Base-by-base conservation (phyloP, 2,113 vertebrate genomes). In the Osmerus mordax region DNA sequence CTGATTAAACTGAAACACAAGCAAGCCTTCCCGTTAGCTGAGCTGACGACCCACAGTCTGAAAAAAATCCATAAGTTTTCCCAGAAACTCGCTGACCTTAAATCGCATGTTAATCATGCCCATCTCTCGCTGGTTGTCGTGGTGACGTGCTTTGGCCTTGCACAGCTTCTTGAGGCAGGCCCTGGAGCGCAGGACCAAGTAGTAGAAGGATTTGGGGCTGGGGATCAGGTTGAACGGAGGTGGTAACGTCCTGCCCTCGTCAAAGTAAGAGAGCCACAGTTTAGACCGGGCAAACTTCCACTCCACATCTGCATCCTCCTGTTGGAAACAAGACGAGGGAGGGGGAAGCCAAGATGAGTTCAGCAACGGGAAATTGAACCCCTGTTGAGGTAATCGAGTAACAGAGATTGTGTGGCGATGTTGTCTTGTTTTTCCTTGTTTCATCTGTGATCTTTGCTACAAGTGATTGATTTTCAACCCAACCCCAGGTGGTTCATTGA, bases 231-330 rank as follows among this genome's bases (percentile, higher is more conserved):
- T 96, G 87, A 94, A 95, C 0, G 95, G 95, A 51, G 93, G 93
- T 72, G 94, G 95, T 58, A 95, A 87, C 0, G 95, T 96, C 81
- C 94, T 93, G 16, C 95, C 95, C 79, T 95, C 94, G 82, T 95
- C 94, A 77, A 96, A 95, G 78, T 96, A 96, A 0, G 93, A 95
- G 25, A 96, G 80, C 94, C 94, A 96, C 53, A 96, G 94, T 72
- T 96, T 95, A 7, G 94, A 94, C 56, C 95, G 93, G 52, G 95
- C 94, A 52, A 96, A 96, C 71, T 96, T 96, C 94, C 94, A 96
- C 67, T 96, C 94, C 5, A 96, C 94, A 2, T 96, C 95, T 62
- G 94, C 94, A 83, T 96, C 95, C 79, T 95, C 94, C 95, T 96
- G 73, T 66, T 69, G 32, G n/a, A 56, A 7, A 56, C 15, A 56